These are phyloP conservation scores for Diabrotica undecimpunctata DNA, from an alignment of 1,140 invertebrate genomes.

Conservation along the genomic window DNA sequence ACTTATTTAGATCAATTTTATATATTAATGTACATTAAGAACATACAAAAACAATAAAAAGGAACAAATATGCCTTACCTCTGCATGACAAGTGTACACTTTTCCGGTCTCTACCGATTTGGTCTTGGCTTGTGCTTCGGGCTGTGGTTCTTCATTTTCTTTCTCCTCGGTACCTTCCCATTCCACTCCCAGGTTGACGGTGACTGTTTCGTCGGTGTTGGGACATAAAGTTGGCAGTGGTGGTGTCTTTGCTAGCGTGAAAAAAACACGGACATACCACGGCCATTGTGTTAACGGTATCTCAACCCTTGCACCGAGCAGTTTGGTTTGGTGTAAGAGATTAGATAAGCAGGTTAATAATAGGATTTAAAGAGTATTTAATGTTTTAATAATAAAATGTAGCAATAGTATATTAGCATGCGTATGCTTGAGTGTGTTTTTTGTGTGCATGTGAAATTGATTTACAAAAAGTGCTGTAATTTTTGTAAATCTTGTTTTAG, in stretches of 20 bases:
- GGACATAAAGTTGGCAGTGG: conserved; percentile 21
- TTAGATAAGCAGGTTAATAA: conserved; percentile 5
- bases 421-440: too few species aligned
- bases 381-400: too few species aligned
- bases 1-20: too few species aligned
- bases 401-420: too few species aligned
- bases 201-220: conserved; percentile 39
- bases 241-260: conserved; percentile 31
- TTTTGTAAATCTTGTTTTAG: too few species aligned
- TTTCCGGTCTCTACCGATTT: conserved; percentile 25
- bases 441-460: too few species aligned
- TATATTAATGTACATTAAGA: too few species aligned
- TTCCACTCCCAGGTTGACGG: conserved; percentile 8
- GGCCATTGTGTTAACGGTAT: conserved; percentile 31
- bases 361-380: too few species aligned
- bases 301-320: conserved; percentile 24
- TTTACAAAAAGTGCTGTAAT: too few species aligned
- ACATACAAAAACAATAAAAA: too few species aligned
- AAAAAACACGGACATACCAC: conserved; percentile 30
- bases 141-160: conserved; percentile 8
- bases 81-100: background rate
- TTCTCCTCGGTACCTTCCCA: too few species aligned
- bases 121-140: conserved; percentile 30
- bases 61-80: too few species aligned
- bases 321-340: conserved; percentile 4